These are phyloP conservation scores for Sphenopsis melanotis DNA, from an alignment of 2,797 vertebrate genomes.

Conservation along the genomic window DNA sequence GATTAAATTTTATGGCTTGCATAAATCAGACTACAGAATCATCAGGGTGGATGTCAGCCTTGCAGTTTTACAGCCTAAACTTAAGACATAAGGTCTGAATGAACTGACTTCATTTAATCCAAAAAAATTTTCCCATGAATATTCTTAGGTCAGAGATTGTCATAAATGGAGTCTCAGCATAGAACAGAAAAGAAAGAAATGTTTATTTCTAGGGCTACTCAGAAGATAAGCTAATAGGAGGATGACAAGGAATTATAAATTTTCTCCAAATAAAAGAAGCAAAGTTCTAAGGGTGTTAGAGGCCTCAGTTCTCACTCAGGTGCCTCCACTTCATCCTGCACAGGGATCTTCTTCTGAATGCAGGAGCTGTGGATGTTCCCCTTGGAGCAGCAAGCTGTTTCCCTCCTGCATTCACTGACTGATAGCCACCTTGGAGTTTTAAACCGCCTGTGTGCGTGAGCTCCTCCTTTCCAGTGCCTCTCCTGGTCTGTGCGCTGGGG, in stretches of 20 bases:
- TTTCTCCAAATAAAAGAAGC: not conserved
- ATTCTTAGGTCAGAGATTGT: not conserved
- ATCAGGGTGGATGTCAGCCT: not conserved
- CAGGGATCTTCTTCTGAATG: not conserved
- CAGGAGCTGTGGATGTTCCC: rapidly evolving
- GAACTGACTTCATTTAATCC: not conserved
- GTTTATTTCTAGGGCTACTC: not conserved
- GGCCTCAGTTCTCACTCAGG: not conserved
- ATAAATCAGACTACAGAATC: not conserved
- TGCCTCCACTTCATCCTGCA: not conserved
- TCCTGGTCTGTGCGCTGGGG: not conserved
- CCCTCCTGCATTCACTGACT: rapidly evolving
- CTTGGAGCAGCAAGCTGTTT: not conserved
- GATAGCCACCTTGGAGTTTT: not conserved
- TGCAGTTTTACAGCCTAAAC: not conserved
- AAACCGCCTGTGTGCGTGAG: not conserved
- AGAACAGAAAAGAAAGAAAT: not conserved
- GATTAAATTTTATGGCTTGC: not conserved
- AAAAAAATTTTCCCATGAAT: not conserved
- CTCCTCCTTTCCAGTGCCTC: not conserved
- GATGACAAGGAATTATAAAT: not conserved
- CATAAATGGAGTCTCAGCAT: not conserved
- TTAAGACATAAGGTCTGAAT: not conserved
- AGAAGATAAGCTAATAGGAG: not conserved
- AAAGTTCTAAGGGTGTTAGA: not conserved